Evolutionary conservation across 2,113 vertebrate species (phyloP).

Genomic region (Mellivora capensis): DNA sequence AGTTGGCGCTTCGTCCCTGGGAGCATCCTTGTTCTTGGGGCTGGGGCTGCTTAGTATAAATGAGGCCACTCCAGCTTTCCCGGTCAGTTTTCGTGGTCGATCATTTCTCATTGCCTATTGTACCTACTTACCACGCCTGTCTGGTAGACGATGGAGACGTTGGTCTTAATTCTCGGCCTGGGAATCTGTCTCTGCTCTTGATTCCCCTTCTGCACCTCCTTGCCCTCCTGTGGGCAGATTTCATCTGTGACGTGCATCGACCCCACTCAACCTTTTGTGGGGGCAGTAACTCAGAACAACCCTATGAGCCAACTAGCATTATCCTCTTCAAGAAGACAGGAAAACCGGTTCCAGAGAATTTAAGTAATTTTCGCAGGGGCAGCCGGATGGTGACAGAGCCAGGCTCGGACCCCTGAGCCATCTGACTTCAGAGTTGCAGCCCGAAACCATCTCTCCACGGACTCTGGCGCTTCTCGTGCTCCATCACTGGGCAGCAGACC

Average conservation of each 20-base stretch:
- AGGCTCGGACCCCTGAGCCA: neutral
- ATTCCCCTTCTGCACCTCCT: neutral
- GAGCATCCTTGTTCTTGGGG: too few species aligned
- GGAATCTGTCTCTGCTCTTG: neutral
- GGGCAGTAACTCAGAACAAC: neutral
- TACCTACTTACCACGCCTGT: neutral
- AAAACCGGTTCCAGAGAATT: neutral
- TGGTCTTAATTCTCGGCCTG: neutral
- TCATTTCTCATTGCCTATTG: neutral
- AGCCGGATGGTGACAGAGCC: neutral
- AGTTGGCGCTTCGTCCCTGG: neutral
- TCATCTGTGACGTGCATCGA: neutral
- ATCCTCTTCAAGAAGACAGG: neutral
- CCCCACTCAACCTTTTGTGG: neutral
- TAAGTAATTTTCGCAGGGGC: neutral
- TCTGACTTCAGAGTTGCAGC: neutral
- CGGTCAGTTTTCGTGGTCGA: neutral
- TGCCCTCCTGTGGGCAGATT: neutral
- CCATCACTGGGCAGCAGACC: neutral
- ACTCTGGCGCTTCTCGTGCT: neutral
- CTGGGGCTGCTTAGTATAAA: too few species aligned
- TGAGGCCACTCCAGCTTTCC: accelerated
- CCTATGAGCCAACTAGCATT: accelerated
- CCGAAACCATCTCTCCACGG: neutral
- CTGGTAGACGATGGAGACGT: neutral